Conservation (phyloP, 92 coral and sea anemone genomes). For the Zoanthus solanderi region DNA sequence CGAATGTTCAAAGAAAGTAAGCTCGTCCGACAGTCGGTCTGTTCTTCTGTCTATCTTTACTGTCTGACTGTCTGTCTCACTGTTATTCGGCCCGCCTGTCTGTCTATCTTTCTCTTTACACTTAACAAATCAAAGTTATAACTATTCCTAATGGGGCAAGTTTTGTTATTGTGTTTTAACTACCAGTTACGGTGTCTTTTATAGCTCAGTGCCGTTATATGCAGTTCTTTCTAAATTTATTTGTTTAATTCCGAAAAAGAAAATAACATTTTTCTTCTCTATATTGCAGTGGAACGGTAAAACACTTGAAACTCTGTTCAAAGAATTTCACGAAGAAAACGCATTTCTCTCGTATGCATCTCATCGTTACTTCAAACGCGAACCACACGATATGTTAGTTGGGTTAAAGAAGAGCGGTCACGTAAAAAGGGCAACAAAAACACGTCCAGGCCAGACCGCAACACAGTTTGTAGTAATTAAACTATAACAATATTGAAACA, state of each 20-base stretch:
- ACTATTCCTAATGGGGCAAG: no score
- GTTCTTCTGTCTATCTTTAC: no score
- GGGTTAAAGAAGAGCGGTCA: constrained; percentile 90
- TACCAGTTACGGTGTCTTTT: no score
- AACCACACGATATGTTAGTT: constrained; percentile 90
- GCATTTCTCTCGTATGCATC: constrained; percentile 96
- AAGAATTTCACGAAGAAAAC: constrained; percentile 92
- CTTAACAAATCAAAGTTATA: no score
- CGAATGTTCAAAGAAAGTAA: no score
- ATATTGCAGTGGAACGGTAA: constrained; percentile 72
- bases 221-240: no score
- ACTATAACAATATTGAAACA: constrained; percentile 11
- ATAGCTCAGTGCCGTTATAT: no score
- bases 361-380: constrained; percentile 71
- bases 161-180: no score
- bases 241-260: not conserved
- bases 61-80: no score
- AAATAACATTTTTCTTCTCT: not conserved
- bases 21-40: no score
- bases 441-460: constrained; percentile 86
- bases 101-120: no score
- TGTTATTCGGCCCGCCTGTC: no score
- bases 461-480: constrained; percentile 93
- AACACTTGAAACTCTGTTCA: constrained; percentile 79
- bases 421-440: constrained; percentile 87